Evolutionary conservation across 2,797 vertebrate genomes (phyloP), one percentile per base, ranked within the genome.

Genomic region (Acrossocheilus fasciatus): DNA sequence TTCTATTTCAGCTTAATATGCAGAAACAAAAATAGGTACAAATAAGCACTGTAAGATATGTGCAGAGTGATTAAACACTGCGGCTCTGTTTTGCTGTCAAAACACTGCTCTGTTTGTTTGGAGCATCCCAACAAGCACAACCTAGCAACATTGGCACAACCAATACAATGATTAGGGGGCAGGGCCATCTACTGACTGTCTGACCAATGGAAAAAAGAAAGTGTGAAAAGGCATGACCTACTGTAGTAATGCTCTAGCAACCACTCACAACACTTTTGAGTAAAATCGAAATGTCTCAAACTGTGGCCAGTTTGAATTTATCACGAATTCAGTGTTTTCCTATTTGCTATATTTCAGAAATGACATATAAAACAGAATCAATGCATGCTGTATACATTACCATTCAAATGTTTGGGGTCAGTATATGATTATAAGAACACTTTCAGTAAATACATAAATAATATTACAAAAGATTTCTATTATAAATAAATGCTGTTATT

Each of bases 101-200:
- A 81, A 81, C 79, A 81, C 47, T 23, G 62, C 64, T 47, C 43
- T 50, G 41, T 81, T 81, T 68, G 43, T 81, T 81, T 68, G 62
- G 18, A 68, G 64, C 54, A 43, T 50, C 57, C 72, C 41, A 68
- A 68, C 79, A 81, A 68, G 59, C 62, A 47, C 64, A 68, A 81
- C 79, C 62, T 81, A 81, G 79, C 79, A 81, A 81, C 79, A 81
- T 23, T 47, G 62, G 59, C 62, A 68, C 76, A 62, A 62, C 54
- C 54, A 79, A 43, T 62, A 62, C 41, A 15, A n/a, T 50, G 1
- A 45, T 66, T 50, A 2, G 3, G 62, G 9, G 17, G 9, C 7
- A n/a, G 62, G 43, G 34, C 43, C 4, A 23, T 39, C 54, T 62
- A 79, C 7, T n/a, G 17, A 78, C 14, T 15, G 17, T 64, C n/a